A percentile compares a stretch with the other conserved stretches of the same genome.
phyloP scores from a whole-genome alignment of 2,888 invertebrate genomes.

The Mythimna loreyi region DNA sequence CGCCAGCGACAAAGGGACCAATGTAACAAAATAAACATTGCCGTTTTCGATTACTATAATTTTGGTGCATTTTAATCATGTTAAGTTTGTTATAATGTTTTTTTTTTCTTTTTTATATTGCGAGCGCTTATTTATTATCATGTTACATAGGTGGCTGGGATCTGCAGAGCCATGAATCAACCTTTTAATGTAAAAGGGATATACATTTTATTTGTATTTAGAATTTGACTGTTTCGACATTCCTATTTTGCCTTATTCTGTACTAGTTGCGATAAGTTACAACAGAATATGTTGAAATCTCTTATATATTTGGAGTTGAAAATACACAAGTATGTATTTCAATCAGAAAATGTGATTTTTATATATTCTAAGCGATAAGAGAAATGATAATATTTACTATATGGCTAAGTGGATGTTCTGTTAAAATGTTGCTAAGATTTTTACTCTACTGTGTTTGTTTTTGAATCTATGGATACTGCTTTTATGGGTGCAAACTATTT shows the following conservation, averaged over 20 bases:
- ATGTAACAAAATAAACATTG: constrained; percentile 9
- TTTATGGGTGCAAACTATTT: constrained; percentile 51
- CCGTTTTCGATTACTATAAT: constrained; percentile 9
- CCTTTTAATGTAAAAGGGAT: background rate
- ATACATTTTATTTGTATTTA: background rate
- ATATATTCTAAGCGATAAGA: background rate
- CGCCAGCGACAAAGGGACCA: constrained; percentile 41
- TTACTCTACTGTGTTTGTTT: constrained; percentile 33
- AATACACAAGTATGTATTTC: background rate
- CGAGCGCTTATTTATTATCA: constrained; percentile 31
- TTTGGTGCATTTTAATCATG: constrained; percentile 42
- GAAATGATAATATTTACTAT: background rate
- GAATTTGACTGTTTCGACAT: constrained; percentile 30
- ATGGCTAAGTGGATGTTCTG: constrained; percentile 3
- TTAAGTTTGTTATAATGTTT: constrained; percentile 48
- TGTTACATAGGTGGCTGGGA: constrained; percentile 44
- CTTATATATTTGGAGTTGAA: constrained; percentile 1
- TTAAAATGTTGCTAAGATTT: constrained; percentile 18
- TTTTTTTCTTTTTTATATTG: constrained; percentile 26
- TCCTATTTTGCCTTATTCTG: constrained; percentile 44
- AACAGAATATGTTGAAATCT: constrained; percentile 33
- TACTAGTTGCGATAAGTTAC: constrained; percentile 21
- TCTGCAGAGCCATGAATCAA: background rate
- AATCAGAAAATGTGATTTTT: background rate
- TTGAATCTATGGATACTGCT: constrained; percentile 38